These are phyloP conservation scores for Plodia interpunctella DNA, from an alignment of 1,140 invertebrate genomes.

Conservation along the genomic window DNA sequence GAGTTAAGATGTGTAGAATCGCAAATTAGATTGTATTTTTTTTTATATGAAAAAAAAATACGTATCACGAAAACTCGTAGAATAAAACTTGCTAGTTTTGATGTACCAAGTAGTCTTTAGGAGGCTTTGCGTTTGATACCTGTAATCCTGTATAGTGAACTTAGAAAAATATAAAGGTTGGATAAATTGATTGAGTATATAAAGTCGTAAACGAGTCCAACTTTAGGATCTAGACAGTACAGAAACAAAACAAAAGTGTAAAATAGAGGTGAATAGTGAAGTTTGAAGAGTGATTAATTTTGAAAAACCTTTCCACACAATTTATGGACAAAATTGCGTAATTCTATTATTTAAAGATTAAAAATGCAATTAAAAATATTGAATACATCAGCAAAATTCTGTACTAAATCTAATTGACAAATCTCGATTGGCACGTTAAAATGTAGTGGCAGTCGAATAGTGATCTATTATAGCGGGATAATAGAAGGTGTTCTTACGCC, in stretches of 20 bases:
- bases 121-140: too few relatives aligned
- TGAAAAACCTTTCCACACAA: neutral
- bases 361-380: neutral
- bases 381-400: neutral
- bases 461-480: neutral
- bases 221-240: too few relatives aligned
- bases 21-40: too few relatives aligned
- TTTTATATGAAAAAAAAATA: too few relatives aligned
- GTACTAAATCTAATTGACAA: neutral
- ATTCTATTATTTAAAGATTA: neutral
- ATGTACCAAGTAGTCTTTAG: too few relatives aligned
- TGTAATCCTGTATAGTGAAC: slow-evolving; percentile 11
- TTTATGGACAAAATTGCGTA: neutral
- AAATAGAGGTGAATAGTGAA: neutral
- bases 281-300: neutral
- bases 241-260: neutral
- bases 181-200: too few relatives aligned
- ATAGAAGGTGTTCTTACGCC: slow-evolving; percentile 46
- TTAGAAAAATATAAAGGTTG: slow-evolving; percentile 11
- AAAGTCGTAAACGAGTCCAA: neutral
- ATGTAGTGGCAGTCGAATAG: neutral
- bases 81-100: too few relatives aligned
- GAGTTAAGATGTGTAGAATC: too few relatives aligned
- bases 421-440: neutral
- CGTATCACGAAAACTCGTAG: too few relatives aligned